Evolutionary conservation across 2,888 invertebrate genomes (phyloP).

Genomic region (Aromia moschata): DNA sequence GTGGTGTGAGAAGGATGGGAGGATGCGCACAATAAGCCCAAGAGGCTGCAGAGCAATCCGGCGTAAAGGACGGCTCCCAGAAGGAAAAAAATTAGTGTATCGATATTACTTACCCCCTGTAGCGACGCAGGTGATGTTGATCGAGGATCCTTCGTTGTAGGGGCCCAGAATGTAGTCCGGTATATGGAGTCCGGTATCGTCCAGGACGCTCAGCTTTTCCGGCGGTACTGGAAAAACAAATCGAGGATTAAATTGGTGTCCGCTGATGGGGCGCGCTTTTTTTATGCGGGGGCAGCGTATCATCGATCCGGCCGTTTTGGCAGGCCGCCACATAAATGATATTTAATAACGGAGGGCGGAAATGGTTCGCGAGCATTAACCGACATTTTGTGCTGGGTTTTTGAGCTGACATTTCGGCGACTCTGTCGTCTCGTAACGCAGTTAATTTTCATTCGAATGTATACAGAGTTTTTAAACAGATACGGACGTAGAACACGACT

Average conservation of each 20-base stretch:
- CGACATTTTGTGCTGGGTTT: not conserved
- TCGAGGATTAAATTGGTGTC: slow-evolving; percentile 6
- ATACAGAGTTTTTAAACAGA: too few relatives aligned
- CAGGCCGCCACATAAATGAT: not conserved
- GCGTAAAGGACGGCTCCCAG: too few relatives aligned
- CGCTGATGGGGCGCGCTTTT: not conserved
- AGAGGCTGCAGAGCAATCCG: too few relatives aligned
- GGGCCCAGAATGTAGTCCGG: slow-evolving; percentile 82
- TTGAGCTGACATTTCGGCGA: too few relatives aligned
- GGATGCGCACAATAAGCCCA: too few relatives aligned
- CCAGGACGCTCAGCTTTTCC: slow-evolving; percentile 80
- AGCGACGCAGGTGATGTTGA: slow-evolving; percentile 85
- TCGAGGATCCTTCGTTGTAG: slow-evolving; percentile 83
- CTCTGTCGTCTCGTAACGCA: too few relatives aligned
- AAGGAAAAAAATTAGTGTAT: too few relatives aligned
- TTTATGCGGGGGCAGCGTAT: not conserved
- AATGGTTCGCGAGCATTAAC: not conserved
- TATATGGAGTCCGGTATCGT: slow-evolving; percentile 80
- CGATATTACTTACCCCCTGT: slow-evolving; percentile 79
- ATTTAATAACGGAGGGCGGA: not conserved
- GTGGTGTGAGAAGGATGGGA: too few relatives aligned
- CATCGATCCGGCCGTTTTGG: slow-evolving; percentile 1
- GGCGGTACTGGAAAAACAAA: slow-evolving; percentile 76
- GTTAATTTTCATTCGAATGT: too few relatives aligned
- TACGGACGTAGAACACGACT: too few relatives aligned